Evolutionary conservation across 2,797 vertebrate species (phyloP).

Genomic region (Siniperca undulata): DNA sequence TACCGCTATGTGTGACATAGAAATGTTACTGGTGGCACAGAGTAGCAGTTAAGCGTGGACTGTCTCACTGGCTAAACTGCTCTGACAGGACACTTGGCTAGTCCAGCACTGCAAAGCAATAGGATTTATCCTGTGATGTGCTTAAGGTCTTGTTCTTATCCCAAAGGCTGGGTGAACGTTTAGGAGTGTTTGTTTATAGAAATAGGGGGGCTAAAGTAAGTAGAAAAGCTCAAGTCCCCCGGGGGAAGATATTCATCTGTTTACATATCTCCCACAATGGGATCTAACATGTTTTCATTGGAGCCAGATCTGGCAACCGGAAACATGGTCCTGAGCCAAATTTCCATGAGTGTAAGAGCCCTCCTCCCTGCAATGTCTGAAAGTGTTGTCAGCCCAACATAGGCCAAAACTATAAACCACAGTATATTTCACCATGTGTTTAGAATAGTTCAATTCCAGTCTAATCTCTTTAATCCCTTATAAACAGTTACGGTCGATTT

Average conservation of each 20-base stretch:
- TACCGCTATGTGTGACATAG: not conserved
- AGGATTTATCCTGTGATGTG: slow-evolving; percentile 64
- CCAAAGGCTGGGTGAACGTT: slow-evolving; percentile 61
- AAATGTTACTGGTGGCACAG: slow-evolving; percentile 1
- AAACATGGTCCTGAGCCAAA: slow-evolving; percentile 83
- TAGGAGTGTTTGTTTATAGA: slow-evolving; percentile 74
- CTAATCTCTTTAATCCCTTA: not conserved
- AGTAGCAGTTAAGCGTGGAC: not conserved
- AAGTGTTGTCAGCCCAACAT: slow-evolving; percentile 43
- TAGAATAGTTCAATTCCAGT: not conserved
- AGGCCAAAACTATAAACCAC: slow-evolving; percentile 23
- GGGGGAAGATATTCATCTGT: slow-evolving; percentile 81
- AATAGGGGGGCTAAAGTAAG: slow-evolving; percentile 57
- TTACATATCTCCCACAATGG: slow-evolving; percentile 83
- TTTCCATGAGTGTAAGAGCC: slow-evolving; percentile 81
- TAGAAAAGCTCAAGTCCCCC: slow-evolving; percentile 59
- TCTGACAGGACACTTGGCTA: slow-evolving; percentile 7
- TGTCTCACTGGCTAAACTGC: slow-evolving; percentile 11
- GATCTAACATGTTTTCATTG: slow-evolving; percentile 76
- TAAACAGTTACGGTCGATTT: not conserved
- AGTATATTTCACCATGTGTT: not conserved
- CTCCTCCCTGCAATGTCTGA: slow-evolving; percentile 45
- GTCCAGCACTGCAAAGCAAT: slow-evolving; percentile 24
- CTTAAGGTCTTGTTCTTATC: slow-evolving; percentile 67
- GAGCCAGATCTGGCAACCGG: slow-evolving; percentile 75